Conservation (phyloP, 2,797 vertebrate genomes). For the Amazonetta brasiliensis region DNA sequence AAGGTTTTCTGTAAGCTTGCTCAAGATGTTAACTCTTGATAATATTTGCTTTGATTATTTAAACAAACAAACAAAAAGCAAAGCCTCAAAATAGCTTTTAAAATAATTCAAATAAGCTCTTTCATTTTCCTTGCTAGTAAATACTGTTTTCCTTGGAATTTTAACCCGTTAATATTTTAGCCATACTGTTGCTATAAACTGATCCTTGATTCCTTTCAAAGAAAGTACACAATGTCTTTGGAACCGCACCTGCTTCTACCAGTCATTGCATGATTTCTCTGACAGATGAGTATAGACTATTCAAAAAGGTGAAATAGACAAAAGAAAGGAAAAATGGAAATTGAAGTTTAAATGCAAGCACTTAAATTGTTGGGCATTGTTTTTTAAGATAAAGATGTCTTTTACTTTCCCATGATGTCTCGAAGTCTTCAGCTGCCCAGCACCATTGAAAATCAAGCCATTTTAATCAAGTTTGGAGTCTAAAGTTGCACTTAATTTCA, state of each 20-base stretch:
- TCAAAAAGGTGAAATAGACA: not conserved
- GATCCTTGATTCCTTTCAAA: not conserved
- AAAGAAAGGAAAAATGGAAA: not conserved
- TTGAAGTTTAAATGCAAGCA: not conserved
- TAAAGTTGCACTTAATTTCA: not conserved
- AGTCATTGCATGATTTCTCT: not conserved
- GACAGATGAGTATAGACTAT: not conserved
- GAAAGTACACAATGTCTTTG: not conserved
- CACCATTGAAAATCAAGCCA: not conserved
- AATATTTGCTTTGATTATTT: not conserved
- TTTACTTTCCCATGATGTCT: not conserved
- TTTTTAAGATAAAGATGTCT: not conserved
- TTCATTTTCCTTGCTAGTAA: not conserved
- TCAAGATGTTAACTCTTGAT: not conserved
- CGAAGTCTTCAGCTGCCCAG: not conserved
- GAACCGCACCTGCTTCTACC: not conserved
- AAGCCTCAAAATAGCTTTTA: not conserved
- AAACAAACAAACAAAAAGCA: not conserved
- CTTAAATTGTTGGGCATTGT: not conserved
- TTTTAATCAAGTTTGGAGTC: not conserved
- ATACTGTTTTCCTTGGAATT: not conserved
- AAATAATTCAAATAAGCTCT: not conserved
- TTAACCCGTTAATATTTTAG: not conserved
- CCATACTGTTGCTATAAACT: not conserved
- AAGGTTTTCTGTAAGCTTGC: not conserved